Evolutionary conservation across 2,113 vertebrate genomes (phyloP).

Genomic region (Todiramphus chloris): DNA sequence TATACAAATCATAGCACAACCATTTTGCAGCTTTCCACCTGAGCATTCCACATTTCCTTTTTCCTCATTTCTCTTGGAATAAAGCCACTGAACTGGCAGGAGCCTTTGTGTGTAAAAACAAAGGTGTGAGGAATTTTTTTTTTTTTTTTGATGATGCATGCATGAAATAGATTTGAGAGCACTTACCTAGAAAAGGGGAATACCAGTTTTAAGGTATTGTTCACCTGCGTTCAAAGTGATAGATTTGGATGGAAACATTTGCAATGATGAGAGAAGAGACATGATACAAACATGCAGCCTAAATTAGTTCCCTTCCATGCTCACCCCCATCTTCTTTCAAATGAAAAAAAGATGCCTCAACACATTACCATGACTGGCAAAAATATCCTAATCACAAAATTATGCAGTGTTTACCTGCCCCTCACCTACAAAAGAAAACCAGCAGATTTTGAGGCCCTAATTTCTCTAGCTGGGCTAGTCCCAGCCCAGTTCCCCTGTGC

Average conservation of each 20-base stretch:
- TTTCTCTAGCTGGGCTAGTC: neutral
- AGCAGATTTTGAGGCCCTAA: neutral
- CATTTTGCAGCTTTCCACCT: neutral
- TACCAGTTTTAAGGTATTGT: neutral
- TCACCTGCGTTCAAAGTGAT: neutral
- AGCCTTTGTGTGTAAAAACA: neutral
- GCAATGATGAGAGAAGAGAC: neutral
- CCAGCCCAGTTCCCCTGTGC: fast-evolving
- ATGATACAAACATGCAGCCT: neutral
- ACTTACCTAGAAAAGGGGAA: neutral
- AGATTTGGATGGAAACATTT: neutral
- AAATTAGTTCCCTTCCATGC: neutral
- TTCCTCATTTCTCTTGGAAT: neutral
- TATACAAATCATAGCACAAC: neutral
- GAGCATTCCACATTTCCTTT: neutral
- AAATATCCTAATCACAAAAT: neutral
- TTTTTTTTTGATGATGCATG: neutral
- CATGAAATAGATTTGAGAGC: neutral
- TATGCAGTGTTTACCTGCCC: neutral
- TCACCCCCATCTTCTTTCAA: neutral
- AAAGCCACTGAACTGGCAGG: neutral
- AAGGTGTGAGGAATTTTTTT: neutral
- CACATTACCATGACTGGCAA: neutral
- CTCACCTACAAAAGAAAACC: neutral
- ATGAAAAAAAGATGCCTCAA: neutral